Evolutionary conservation across 1,140 invertebrate species (phyloP).

Genomic region (Bradynema listronoti): DNA sequence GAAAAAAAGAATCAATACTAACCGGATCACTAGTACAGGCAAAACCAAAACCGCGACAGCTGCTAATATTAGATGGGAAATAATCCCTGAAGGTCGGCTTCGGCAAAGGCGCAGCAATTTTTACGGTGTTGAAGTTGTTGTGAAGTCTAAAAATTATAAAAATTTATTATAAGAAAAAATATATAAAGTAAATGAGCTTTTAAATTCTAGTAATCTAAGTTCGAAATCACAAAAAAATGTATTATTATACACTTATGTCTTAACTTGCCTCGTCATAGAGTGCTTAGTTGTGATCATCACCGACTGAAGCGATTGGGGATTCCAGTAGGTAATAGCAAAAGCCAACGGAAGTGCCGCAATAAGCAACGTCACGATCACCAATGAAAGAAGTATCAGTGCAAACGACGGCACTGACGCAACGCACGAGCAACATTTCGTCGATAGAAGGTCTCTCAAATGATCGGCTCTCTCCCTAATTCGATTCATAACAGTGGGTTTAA

Average conservation of each 20-base stretch:
- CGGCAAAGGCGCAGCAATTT: no score
- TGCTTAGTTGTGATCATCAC: neutral
- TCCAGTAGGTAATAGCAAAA: constrained; percentile 33
- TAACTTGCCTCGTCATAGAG: neutral
- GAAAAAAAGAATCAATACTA: constrained; percentile 9
- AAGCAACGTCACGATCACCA: constrained; percentile 31
- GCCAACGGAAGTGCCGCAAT: constrained; percentile 33
- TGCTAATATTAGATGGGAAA: constrained; percentile 32
- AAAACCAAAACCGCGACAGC: constrained; percentile 35
- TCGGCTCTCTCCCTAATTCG: constrained; percentile 23
- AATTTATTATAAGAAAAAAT: no score
- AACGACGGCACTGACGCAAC: constrained; percentile 36
- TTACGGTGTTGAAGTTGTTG: no score
- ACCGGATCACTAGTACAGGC: constrained; percentile 32
- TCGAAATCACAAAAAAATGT: no score
- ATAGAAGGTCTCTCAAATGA: constrained; percentile 19
- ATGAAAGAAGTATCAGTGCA: constrained; percentile 24
- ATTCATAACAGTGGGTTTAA: no score
- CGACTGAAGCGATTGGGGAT: neutral
- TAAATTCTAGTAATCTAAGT: no score
- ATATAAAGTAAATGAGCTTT: no score
- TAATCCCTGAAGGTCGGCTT: neutral
- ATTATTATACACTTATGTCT: neutral
- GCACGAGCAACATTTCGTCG: constrained; percentile 35
- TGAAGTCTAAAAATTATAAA: constrained; percentile 3